A percentile compares a stretch with the other conserved stretches of the same genome.
phyloP scores from a whole-genome alignment of 2,888 invertebrate genomes.

The Morpho achilles region DNA sequence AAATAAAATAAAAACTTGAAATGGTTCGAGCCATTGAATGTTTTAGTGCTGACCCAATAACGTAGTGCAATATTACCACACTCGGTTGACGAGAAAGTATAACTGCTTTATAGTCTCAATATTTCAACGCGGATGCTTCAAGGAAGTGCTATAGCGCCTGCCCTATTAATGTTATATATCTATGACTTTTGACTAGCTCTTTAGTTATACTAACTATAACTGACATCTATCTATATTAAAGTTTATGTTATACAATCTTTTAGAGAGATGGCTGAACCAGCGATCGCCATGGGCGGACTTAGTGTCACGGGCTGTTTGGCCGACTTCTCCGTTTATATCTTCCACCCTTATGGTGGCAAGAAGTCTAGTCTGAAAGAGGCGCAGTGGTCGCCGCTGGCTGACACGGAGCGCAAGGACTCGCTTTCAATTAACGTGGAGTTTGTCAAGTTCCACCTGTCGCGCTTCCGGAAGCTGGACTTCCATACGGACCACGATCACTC shows the following conservation, averaged over 20 bases:
- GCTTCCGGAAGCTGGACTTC: conserved; percentile 93
- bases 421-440: conserved; percentile 98
- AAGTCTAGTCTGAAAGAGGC: conserved; percentile 88
- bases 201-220: no score
- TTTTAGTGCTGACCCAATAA: no score
- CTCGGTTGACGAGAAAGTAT: no score
- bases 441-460: conserved; percentile 95
- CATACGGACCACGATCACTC: conserved; percentile 85
- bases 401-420: conserved; percentile 96
- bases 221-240: no score
- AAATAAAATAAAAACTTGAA: no score
- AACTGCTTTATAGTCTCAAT: no score
- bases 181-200: conserved; percentile 1
- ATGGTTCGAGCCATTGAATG: no score
- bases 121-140: not conserved
- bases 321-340: conserved; percentile 98
- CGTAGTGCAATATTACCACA: no score
- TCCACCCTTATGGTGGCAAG: conserved; percentile 98
- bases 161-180: not conserved
- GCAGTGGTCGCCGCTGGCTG: conserved; percentile 92
- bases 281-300: conserved; percentile 88
- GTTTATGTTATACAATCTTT: not conserved
- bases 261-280: conserved; percentile 80
- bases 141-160: not conserved
- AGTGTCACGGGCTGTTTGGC: conserved; percentile 98